These are phyloP conservation scores for Oscheius sp. DNA, from an alignment of 2,888 invertebrate species.

Conservation along the genomic window DNA sequence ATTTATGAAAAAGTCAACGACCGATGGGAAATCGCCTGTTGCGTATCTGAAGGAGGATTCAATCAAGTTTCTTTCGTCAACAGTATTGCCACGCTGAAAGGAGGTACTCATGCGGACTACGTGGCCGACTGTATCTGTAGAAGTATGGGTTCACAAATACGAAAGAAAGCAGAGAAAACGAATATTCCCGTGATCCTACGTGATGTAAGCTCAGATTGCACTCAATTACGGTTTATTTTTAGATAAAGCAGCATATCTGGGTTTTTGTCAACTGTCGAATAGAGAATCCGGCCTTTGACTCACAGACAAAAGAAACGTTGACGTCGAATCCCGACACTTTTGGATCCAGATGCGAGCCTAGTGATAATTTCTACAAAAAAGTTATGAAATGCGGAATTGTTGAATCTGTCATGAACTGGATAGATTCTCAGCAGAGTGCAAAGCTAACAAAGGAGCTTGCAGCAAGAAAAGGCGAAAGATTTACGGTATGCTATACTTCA, in stretches of 20 bases:
- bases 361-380: slow-evolving; percentile 83
- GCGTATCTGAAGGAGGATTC: too few relatives aligned
- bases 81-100: slow-evolving; percentile 97
- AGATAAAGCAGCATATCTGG: slow-evolving; percentile 94
- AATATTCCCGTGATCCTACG: slow-evolving; percentile 90
- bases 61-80: slow-evolving; percentile 99
- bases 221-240: slow-evolving; percentile 35
- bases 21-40: slow-evolving; percentile 98
- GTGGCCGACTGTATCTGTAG: slow-evolving; percentile 89
- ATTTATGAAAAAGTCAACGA: slow-evolving; percentile 84
- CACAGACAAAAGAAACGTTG: slow-evolving; percentile 99
- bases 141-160: slow-evolving; percentile 85
- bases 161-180: slow-evolving; percentile 89
- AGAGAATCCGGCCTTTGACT: slow-evolving; percentile 98
- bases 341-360: slow-evolving; percentile 89
- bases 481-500: slow-evolving; percentile 78
- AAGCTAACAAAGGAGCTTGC: slow-evolving; percentile 83
- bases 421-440: slow-evolving; percentile 89
- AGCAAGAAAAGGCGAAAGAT: slow-evolving; percentile 87
- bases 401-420: slow-evolving; percentile 92
- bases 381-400: slow-evolving; percentile 87
- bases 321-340: slow-evolving; percentile 90
- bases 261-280: slow-evolving; percentile 95
- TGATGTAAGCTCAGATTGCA: slow-evolving; percentile 77
- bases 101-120: slow-evolving; percentile 96